A percentile compares a stretch with the other conserved stretches of the same genome.
phyloP scores from a whole-genome alignment of 1,140 invertebrate species.

The Sminthurides bifidus region DNA sequence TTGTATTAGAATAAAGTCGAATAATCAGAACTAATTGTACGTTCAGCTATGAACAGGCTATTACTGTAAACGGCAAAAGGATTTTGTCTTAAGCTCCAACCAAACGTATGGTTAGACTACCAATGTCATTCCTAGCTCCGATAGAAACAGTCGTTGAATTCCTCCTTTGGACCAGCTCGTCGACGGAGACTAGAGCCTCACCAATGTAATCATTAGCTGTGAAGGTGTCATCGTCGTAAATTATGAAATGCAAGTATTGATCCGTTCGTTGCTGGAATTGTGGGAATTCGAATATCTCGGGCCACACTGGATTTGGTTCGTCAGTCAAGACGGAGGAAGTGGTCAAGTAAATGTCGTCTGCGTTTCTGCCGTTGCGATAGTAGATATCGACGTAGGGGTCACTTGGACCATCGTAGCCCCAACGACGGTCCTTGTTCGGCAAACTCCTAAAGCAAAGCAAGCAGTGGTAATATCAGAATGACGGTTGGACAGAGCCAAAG shows the following conservation, averaged over 20 bases:
- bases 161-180: not conserved
- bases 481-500: no score
- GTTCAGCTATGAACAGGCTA: no score
- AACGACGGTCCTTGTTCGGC: not conserved
- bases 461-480: no score
- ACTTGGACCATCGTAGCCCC: not conserved
- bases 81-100: no score
- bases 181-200: not conserved
- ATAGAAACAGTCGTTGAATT: no score
- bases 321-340: not conserved
- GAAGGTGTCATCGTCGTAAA: constrained; percentile 4
- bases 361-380: not conserved
- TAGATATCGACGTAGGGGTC: constrained; percentile 3
- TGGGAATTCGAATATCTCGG: not conserved
- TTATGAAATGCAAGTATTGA: not conserved
- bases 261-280: not conserved
- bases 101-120: no score
- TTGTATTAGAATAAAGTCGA: no score
- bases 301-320: not conserved
- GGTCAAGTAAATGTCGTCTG: not conserved
- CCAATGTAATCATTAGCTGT: not conserved
- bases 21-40: no score
- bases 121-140: no score
- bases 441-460: not conserved
- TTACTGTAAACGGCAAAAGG: no score